Evolutionary conservation across 2,888 invertebrate genomes (phyloP), one percentile per base, ranked within the genome.

Genomic region (Merodon equestris): DNA sequence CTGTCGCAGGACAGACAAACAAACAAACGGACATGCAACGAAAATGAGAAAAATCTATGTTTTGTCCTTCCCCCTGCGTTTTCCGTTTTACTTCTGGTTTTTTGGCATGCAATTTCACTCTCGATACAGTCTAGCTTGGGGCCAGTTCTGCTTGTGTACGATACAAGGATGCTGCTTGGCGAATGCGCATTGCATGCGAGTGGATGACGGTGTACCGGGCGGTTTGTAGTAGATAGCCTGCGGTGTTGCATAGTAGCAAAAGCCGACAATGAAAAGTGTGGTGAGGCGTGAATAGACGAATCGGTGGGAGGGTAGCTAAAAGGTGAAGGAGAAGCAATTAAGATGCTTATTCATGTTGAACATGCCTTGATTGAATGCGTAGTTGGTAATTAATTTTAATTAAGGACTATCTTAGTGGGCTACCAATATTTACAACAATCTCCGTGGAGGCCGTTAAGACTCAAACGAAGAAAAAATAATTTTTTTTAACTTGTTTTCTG

Each of bases 31-130:
- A 40, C 10, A 40, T 40, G n/a, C n/a, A 51, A 27, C 51, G 27
- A 27, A 27, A 27, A 27, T 27, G 27, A 27, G 27, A 27, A 27
- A 27, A 27, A 27, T 27, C 27, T 27, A 27, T 27, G 27, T 7
- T 27, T 7, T 27, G 3, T 27, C 27, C 27, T 27, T 27, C 3
- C 27, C 27, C 7, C 27, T 42, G 2, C 13, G 1, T 4, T 47
- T 47, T 7, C 7, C 27, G 27, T 27, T 27, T 27, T 27, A 27
- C 27, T 27, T 27, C 27, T 27, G 27, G 27, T 51, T 56, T 68
- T 61, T 61, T 68, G 68, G 68, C 56, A 68, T 68, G 68, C 56
- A 70, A 63, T 74, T 68, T 74, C 50, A 68, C 60, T 70, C 63
- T 70, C 27, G 9, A 58, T 44, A 40, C 54, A 57, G 74, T 68